These are phyloP conservation scores for Acrobasis consociella DNA, from an alignment of 2,888 invertebrate genomes.

Conservation along the genomic window DNA sequence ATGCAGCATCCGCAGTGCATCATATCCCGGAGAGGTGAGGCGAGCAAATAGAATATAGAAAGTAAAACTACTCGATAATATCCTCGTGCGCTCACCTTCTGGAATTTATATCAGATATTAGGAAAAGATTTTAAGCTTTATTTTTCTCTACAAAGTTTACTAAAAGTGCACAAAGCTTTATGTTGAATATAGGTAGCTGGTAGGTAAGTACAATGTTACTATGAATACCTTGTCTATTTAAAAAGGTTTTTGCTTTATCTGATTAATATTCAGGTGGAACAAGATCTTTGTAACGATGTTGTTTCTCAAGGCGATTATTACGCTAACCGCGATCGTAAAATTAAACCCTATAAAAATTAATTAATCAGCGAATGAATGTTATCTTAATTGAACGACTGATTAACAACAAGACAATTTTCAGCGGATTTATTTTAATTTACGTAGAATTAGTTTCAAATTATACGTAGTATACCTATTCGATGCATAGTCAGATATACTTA, in stretches of 20 bases:
- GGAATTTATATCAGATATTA: conserved; percentile 5
- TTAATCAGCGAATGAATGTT: conserved; percentile 31
- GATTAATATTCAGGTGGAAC: conserved; percentile 3
- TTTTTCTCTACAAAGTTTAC: background rate
- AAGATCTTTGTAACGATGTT: conserved; percentile 1
- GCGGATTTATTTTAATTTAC: no score
- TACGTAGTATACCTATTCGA: no score
- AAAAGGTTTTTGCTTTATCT: conserved; percentile 27
- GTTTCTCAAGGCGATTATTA: background rate
- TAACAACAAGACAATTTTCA: no score
- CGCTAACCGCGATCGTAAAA: conserved; percentile 24
- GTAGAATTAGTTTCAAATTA: no score
- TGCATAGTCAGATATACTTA: no score
- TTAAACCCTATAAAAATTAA: conserved; percentile 34
- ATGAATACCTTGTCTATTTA: background rate
- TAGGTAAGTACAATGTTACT: no score
- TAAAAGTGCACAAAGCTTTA: no score
- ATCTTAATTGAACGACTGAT: no score
- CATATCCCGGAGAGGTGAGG: conserved; percentile 51
- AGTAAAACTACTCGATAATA: conserved; percentile 24
- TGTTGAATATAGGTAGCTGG: no score
- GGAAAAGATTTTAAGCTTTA: background rate
- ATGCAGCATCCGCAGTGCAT: conserved; percentile 77
- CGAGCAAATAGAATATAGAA: conserved; percentile 44
- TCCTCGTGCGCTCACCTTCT: background rate